Evolutionary conservation across 2,888 invertebrate species (phyloP), one percentile per base, ranked within the genome.

Genomic region (Meteorus colon): DNA sequence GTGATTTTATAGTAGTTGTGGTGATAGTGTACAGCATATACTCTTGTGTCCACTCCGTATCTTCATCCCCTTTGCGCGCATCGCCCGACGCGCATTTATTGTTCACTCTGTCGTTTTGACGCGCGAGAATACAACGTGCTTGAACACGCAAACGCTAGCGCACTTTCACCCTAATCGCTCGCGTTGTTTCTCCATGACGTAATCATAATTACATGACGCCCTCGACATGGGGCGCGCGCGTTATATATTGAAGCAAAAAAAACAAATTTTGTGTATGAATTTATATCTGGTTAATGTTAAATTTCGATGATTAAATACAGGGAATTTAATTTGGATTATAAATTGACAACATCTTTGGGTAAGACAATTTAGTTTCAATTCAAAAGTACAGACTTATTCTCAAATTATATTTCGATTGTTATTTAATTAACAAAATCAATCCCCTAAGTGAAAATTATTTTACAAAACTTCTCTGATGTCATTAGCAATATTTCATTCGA

Each of bases 131-230:
- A 16, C 48, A 48, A 48, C 48, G 48, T 48, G n/a, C 4, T 48
- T 48, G 14, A 48, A 48, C 71, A n/a, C 24, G 24, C n/a, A 48
- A 16, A 48, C 73, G 48, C n/a, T n/a, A 34, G 69, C 29, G 62
- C 81, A 72, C 59, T 74, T 84, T 83, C 79, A 80, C 82, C 83
- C 84, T 84, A 84, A 84, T 84, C 85, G 83, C 75, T 77, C 37
- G 48, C 8, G 68, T 74, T 41, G 76, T 79, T 75, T 77, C 79
- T 78, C 75, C 76, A 74, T 82, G 84, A 84, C 86, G 84, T 86
- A 86, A 87, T 87, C 87, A 84, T 87, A 87, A 88, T 88, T 87
- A 85, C 86, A 83, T 80, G 41, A 78, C 78, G 78, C 78, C 73
- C 73, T 8, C 10, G 8, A 55, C 5, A n/a, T 48, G n/a, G n/a